Base-by-base conservation (phyloP, 2,888 invertebrate genomes). In the Hymenopus coronatus region DNA sequence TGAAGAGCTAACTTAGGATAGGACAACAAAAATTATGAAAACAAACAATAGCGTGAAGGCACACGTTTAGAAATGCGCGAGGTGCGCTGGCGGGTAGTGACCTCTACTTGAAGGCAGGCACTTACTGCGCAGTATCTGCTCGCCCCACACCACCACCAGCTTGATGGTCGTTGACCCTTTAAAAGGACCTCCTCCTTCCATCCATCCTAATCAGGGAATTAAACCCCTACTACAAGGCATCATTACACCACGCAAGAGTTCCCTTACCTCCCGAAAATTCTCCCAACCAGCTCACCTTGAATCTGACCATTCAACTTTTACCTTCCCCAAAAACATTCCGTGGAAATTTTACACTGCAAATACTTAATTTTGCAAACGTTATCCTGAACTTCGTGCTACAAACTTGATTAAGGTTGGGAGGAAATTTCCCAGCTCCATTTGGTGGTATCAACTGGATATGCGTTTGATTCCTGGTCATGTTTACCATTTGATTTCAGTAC, bases 231-330 rank as follows among this genome's bases (percentile, higher is more conserved):
- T 25, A n/a, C 54, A 70, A 20, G 54, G 54, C 54, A 70, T 70
- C 54, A 70, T 70, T 70, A 70, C 54, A 70, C 54, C 54, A 70
- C 54, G 54, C 54, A 84, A 85, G 85, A 46, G 85, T 27, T 85
- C 46, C 46, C 40, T 85, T 54, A 85, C 85, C 85, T 85, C 85
- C 85, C 85, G 25, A 85, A 85, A 85, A 27, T n/a, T 85, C 85
- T 30, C 84, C 84, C 27, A 27, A 88, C 88, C 27, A n/a, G 88
- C 88, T 89, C 89, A 88, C 89, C 89, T 89, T 89, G 89, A 88
- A 85, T 40, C 20, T 89, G 89, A 89, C 27, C 89, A 81, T 89
- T 89, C 89, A 89, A 88, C 89, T 89, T 88, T 33, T 15, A 2
- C 46, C 40, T 54, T 54, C 28, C 54, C 54, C 54, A 70, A 70